Evolutionary conservation across 2,888 invertebrate genomes (phyloP).

Genomic region (Norana najaformis): DNA sequence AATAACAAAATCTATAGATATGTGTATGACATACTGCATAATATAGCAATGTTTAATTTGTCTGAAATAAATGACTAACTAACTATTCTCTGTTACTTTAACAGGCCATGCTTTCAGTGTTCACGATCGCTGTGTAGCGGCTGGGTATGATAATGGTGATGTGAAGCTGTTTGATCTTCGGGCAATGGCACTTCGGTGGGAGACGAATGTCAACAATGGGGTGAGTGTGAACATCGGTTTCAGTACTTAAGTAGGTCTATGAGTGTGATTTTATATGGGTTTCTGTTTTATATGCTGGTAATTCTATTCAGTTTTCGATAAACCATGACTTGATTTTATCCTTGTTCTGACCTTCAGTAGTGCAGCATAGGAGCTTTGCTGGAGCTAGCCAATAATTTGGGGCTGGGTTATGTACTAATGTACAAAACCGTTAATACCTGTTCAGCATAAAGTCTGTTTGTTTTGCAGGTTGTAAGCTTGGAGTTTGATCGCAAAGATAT

Average conservation of each 20-base stretch:
- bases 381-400: background rate
- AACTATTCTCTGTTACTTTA: constrained; percentile 24
- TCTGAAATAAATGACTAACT: background rate
- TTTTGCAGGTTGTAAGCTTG: constrained; percentile 69
- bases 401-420: background rate
- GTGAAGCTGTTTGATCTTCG: constrained; percentile 88
- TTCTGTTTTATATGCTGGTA: background rate
- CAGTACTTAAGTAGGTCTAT: background rate
- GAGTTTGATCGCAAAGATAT: constrained; percentile 93
- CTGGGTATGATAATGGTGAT: constrained; percentile 96
- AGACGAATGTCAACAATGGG: constrained; percentile 88
- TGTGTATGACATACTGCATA: too few relatives aligned
- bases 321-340: background rate
- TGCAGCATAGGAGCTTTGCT: constrained; percentile 5
- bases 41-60: background rate
- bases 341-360: background rate
- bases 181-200: constrained; percentile 83
- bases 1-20: too few relatives aligned
- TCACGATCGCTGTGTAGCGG: constrained; percentile 81
- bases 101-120: constrained; percentile 81
- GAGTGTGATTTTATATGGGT: background rate
- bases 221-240: constrained; percentile 48
- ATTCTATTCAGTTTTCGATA: background rate
- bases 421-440: background rate
- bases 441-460: background rate